Percentiles rank a stretch among this genome's conserved stretches.
Evolutionary conservation across 2,888 invertebrate species (phyloP).

Genomic region (Campoletis raptor): DNA sequence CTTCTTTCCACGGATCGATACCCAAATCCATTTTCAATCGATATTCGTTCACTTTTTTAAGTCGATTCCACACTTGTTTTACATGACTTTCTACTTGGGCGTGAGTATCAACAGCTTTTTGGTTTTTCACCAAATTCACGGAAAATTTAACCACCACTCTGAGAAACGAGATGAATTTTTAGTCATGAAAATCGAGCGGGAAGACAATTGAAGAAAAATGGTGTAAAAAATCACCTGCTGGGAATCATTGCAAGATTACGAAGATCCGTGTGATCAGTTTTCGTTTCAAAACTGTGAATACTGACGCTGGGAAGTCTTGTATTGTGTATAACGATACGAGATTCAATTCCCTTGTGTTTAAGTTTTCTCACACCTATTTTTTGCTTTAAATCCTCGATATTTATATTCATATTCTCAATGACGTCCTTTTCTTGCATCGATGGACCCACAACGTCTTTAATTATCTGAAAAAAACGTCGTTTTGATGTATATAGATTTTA

Average conservation of each 20-base stretch:
- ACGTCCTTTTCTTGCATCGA: constrained; percentile 65
- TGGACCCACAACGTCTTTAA: constrained; percentile 66
- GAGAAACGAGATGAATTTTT: not conserved
- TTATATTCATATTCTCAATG: constrained; percentile 59
- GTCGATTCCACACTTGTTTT: constrained; percentile 66
- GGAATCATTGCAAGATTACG: constrained; percentile 51
- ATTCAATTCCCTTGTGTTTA: constrained; percentile 71
- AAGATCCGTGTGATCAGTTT: constrained; percentile 51
- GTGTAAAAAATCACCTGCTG: constrained; percentile 53
- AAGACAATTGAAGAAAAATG: too few species aligned
- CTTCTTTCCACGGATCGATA: constrained; percentile 73
- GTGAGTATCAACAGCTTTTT: constrained; percentile 65
- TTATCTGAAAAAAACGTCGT: constrained; percentile 55
- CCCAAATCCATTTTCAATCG: constrained; percentile 70
- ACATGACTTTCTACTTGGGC: constrained; percentile 70
- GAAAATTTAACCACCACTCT: constrained; percentile 73
- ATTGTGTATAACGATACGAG: constrained; percentile 72
- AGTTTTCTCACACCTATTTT: constrained; percentile 67
- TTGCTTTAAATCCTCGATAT: constrained; percentile 67
- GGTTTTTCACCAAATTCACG: constrained; percentile 72
- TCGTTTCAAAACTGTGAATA: constrained; percentile 71
- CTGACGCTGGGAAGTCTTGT: constrained; percentile 71
- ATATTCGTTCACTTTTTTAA: constrained; percentile 70
- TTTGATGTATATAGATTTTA: not conserved
- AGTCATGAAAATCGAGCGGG: not conserved